Conservation (phyloP, 2,888 invertebrate genomes). For the Lasioglossum calceatum region DNA sequence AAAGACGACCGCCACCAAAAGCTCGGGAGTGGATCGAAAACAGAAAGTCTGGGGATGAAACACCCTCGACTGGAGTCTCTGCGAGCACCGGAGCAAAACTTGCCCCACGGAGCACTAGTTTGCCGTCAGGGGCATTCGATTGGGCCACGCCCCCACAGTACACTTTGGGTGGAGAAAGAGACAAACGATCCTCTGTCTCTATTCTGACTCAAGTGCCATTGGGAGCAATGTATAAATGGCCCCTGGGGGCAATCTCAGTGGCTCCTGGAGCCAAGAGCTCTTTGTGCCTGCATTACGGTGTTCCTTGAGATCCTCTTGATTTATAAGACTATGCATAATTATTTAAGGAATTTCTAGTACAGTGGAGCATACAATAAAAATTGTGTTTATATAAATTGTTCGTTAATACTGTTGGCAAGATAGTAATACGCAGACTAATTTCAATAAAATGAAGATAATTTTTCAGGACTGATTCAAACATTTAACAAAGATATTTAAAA, state of each 20-base stretch:
- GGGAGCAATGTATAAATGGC: not conserved
- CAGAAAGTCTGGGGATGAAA: conserved; percentile 55
- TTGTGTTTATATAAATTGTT: too few species aligned
- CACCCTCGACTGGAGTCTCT: not conserved
- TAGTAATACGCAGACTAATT: not conserved
- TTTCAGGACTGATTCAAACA: too few species aligned
- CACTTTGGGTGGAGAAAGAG: not conserved
- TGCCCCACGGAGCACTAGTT: not conserved
- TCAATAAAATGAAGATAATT: not conserved
- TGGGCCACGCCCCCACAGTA: not conserved
- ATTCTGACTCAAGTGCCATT: not conserved
- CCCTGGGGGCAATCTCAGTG: not conserved
- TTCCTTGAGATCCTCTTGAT: not conserved
- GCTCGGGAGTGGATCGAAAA: conserved; percentile 72
- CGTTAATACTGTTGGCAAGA: not conserved
- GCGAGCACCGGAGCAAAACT: not conserved
- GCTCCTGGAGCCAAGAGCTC: not conserved
- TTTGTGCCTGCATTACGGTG: not conserved
- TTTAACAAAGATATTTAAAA: not conserved
- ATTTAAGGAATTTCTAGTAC: not conserved
- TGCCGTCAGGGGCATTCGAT: not conserved
- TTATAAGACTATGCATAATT: not conserved
- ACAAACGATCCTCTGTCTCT: not conserved
- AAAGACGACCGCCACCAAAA: conserved; percentile 82
- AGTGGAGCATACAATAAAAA: not conserved